Percentiles rank a stretch among this genome's conserved stretches.
These are phyloP conservation scores for Timema podura DNA, from an alignment of 2,888 invertebrate genomes.

Conservation along the genomic window DNA sequence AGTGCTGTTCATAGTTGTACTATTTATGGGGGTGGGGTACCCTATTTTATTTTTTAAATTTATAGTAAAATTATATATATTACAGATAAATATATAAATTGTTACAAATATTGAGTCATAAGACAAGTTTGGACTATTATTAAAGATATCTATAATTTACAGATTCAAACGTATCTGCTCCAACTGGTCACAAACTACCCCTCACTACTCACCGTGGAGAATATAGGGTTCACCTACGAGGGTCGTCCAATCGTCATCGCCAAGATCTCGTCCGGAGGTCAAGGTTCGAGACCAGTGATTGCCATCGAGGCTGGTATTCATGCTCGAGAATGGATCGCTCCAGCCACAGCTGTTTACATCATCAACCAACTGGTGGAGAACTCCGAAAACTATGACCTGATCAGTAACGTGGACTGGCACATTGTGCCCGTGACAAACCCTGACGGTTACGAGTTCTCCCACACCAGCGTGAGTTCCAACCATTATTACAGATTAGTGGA, in stretches of 20 bases:
- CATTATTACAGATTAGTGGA: too few relatives aligned
- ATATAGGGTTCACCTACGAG: slow-evolving; percentile 57
- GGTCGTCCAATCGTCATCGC: slow-evolving; percentile 55
- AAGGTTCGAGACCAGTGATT: slow-evolving; percentile 12
- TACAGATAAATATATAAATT: too few relatives aligned
- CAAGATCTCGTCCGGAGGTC: slow-evolving; percentile 53
- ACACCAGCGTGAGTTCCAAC: slow-evolving; percentile 44
- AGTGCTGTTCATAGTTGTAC: too few relatives aligned
- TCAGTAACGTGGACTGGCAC: slow-evolving; percentile 61
- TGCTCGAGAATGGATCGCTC: slow-evolving; percentile 66
- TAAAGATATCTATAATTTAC: slow-evolving; percentile 13
- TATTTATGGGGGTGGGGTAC: too few relatives aligned
- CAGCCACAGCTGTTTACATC: slow-evolving; percentile 55
- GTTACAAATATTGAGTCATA: too few relatives aligned
- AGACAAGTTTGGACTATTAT: too few relatives aligned
- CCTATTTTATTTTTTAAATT: too few relatives aligned
- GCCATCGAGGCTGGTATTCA: slow-evolving; percentile 58
- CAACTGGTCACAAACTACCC: slow-evolving; percentile 49
- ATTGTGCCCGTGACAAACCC: slow-evolving; percentile 66
- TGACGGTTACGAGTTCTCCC: slow-evolving; percentile 64
- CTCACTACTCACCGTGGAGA: slow-evolving; percentile 50
- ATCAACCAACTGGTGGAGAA: slow-evolving; percentile 58
- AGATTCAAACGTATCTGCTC: slow-evolving; percentile 53
- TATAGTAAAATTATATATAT: too few relatives aligned
- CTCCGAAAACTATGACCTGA: slow-evolving; percentile 50